Base-by-base conservation (phyloP, 2,888 invertebrate genomes). In the Ommatoiulus sabulosus region DNA sequence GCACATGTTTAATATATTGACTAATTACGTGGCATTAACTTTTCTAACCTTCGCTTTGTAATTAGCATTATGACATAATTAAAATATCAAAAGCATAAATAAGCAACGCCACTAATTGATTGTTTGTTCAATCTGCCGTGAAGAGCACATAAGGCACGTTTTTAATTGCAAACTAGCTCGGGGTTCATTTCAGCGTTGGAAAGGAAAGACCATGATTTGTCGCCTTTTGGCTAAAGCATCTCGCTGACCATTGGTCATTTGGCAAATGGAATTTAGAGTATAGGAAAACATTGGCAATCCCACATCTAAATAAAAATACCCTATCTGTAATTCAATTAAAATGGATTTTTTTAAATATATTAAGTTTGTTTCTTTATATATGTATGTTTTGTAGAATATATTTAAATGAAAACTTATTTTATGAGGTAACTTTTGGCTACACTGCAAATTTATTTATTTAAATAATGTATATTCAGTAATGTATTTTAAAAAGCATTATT, bases 61-160 rank as follows among this genome's bases (percentile, higher is more conserved):
- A 87, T 87, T 87, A 87, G 44, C 87, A 48, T 87, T 87, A 87
- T 87, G 87, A 87, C 87, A 57, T 87, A 87, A 87, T 87, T 46
- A 87, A 87, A 87, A 87, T 48, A 46, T 48, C 20, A 46, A 48
- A 86, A 48, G 48, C 48, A 86, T 86, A 48, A 46, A 48, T 86
- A 86, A 86, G 48, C 48, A 44, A 20, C 44, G 86, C 44, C 86
- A 86, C 48, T 86, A 48, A 86, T 86, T 80, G 80, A 80, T 80
- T 80, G 80, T 24, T 80, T 80, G 80, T 35, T 80, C 80, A 80
- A 80, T 80, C 80, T 80, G 80, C 80, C 80, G 24, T 80, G 80
- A 80, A 80, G 72, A 72, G 72, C 20, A 72, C 72, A 72, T 72
- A 80, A 80, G 80, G 80, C 80, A 35, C 80, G 80, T 80, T 80